A percentile compares a stretch with the other conserved stretches of the same genome.
phyloP scores from a whole-genome alignment of 2,113 vertebrate species.

The Halcyon malimbica region DNA sequence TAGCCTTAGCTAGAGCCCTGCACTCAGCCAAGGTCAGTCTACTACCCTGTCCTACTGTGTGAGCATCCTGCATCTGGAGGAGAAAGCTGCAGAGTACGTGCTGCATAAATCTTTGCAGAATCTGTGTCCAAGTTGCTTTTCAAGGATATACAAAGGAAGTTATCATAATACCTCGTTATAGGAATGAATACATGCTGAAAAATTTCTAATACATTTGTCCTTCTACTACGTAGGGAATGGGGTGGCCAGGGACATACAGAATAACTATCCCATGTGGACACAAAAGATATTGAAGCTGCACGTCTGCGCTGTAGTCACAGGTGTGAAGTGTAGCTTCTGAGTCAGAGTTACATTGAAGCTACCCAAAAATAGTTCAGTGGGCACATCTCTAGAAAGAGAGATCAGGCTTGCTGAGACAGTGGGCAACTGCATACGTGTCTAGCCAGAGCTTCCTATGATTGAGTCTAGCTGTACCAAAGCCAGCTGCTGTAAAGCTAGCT shows the following conservation, averaged over 20 bases:
- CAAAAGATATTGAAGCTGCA: neutral
- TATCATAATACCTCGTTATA: neutral
- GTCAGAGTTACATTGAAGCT: neutral
- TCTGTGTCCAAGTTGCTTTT: neutral
- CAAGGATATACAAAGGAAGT: neutral
- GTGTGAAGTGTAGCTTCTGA: neutral
- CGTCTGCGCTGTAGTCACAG: neutral
- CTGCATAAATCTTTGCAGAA: neutral
- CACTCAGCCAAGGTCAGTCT: neutral
- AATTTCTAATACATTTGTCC: neutral
- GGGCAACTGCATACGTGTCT: accelerated
- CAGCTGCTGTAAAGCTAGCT: neutral
- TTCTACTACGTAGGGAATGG: neutral
- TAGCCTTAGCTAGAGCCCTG: neutral
- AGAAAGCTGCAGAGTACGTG: neutral
- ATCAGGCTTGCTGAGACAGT: neutral
- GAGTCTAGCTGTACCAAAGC: neutral
- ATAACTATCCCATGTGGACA: neutral
- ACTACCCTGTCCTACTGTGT: neutral
- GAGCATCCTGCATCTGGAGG: neutral
- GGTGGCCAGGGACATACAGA: neutral
- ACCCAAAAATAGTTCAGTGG: neutral
- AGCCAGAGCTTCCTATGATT: neutral
- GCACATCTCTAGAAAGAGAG: neutral
- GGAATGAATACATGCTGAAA: neutral